phyloP scores from a whole-genome alignment of 2,888 invertebrate species.

The Tryphoninae sp. region DNA sequence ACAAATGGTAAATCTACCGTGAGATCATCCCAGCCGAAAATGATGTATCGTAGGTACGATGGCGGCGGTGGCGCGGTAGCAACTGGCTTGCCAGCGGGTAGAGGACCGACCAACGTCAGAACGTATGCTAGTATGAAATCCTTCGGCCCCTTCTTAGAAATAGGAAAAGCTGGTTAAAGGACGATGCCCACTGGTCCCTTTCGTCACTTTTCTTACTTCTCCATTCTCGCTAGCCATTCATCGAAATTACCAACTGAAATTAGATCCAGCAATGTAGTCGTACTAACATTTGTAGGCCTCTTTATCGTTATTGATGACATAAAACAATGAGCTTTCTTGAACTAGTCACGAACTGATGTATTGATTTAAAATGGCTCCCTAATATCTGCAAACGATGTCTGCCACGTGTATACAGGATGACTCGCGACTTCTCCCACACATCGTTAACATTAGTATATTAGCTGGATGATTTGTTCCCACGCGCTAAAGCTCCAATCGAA shows the following conservation, averaged over 20 bases:
- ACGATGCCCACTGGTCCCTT: slow-evolving; percentile 22
- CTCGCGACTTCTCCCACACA: slow-evolving; percentile 18
- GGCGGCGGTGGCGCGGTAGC: slow-evolving; percentile 52
- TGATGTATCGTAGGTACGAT: slow-evolving; percentile 80
- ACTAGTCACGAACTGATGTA: background rate
- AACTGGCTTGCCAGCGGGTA: slow-evolving; percentile 18
- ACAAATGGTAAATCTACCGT: slow-evolving; percentile 82
- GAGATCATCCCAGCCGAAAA: slow-evolving; percentile 82
- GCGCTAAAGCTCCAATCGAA: background rate
- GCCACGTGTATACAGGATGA: slow-evolving; percentile 38
- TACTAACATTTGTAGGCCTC: slow-evolving; percentile 6
- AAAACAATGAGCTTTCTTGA: slow-evolving; percentile 22
- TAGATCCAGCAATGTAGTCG: background rate
- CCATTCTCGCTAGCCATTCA: slow-evolving; percentile 3
- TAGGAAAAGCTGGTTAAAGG: slow-evolving; percentile 26
- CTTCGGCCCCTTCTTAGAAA: slow-evolving; percentile 53
- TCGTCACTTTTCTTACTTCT: slow-evolving; percentile 35
- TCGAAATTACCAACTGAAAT: background rate
- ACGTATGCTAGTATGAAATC: slow-evolving; percentile 53
- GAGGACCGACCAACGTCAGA: slow-evolving; percentile 48
- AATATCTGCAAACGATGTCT: slow-evolving; percentile 14
- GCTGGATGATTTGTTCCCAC: slow-evolving; percentile 22
- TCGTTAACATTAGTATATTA: slow-evolving; percentile 38
- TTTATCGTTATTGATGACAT: background rate
- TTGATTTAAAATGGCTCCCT: background rate